A percentile compares a stretch with the other conserved stretches of the same genome.
Conservation (phyloP, 2,888 invertebrate genomes). For the Apodemia duryi region DNA sequence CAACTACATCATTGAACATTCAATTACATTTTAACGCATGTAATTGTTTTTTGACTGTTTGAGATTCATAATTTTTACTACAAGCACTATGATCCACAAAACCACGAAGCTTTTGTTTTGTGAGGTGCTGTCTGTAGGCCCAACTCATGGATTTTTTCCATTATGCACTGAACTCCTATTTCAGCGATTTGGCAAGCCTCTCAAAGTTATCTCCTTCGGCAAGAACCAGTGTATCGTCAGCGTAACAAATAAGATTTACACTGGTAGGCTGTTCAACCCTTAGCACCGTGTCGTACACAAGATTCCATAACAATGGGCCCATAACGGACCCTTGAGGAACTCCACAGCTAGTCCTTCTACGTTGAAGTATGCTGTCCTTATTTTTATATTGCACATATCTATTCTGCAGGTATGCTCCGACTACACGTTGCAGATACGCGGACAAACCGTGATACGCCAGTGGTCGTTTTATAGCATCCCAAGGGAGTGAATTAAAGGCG, state of each 20-base stretch:
- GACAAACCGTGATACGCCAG: background rate
- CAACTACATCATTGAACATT: too few relatives aligned
- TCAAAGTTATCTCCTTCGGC: slow-evolving; percentile 13
- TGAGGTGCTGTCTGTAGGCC: background rate
- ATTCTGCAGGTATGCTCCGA: background rate
- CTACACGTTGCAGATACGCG: background rate
- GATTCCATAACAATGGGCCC: slow-evolving; percentile 28
- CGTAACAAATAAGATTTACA: slow-evolving; percentile 22
- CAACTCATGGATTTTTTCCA: background rate
- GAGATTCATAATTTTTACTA: too few relatives aligned
- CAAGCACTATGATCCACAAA: background rate
- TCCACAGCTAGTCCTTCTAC: slow-evolving; percentile 16
- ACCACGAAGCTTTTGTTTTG: slow-evolving; percentile 12
- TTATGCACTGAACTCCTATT: background rate
- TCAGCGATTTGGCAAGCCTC: slow-evolving; percentile 4
- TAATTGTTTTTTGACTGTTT: too few relatives aligned
- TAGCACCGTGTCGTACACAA: slow-evolving; percentile 26
- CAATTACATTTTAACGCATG: too few relatives aligned
- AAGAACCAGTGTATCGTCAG: slow-evolving; percentile 27
- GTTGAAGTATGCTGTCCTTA: too few relatives aligned
- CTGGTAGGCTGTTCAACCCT: slow-evolving; percentile 18
- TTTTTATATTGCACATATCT: too few relatives aligned
- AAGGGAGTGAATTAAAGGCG: background rate
- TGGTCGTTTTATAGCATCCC: background rate
- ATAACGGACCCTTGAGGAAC: slow-evolving; percentile 27